phyloP scores from a whole-genome alignment of 1,140 invertebrate genomes.

The Paralvinella palmiformis region DNA sequence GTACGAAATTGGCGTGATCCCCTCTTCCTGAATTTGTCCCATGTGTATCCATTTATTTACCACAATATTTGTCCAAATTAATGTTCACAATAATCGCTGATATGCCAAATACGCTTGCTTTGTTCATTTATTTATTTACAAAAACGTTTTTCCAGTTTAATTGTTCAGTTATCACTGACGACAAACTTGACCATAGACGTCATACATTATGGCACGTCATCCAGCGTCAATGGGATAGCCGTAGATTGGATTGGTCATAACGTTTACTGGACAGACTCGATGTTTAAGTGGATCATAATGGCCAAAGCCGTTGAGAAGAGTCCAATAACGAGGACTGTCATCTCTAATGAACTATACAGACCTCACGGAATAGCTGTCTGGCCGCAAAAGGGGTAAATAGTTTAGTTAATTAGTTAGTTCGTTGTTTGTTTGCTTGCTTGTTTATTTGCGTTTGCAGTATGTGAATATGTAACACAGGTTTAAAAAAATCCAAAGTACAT shows the following conservation, averaged over 20 bases:
- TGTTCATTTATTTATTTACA: too few relatives aligned
- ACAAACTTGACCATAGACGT: neutral
- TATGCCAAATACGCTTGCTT: too few relatives aligned
- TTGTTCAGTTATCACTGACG: too few relatives aligned
- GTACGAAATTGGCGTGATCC: too few relatives aligned
- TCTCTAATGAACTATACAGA: neutral
- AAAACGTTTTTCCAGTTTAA: too few relatives aligned
- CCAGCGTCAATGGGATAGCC: constrained; percentile 44
- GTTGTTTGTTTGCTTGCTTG: too few relatives aligned
- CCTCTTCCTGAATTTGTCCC: too few relatives aligned
- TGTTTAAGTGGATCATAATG: constrained; percentile 15
- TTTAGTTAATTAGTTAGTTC: too few relatives aligned
- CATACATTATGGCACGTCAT: constrained; percentile 9
- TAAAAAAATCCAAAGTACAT: neutral
- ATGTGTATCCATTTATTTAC: too few relatives aligned
- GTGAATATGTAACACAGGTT: neutral
- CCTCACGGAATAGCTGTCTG: constrained; percentile 13
- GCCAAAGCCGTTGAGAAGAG: neutral
- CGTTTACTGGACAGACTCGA: constrained; percentile 87
- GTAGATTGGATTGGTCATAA: constrained; percentile 88
- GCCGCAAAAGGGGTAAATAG: constrained; percentile 11
- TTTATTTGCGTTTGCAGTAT: too few relatives aligned
- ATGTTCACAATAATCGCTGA: too few relatives aligned
- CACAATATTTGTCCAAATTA: too few relatives aligned
- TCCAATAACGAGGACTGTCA: neutral